Evolutionary conservation across 2,888 invertebrate species (phyloP).

Genomic region (Diploptera punctata): DNA sequence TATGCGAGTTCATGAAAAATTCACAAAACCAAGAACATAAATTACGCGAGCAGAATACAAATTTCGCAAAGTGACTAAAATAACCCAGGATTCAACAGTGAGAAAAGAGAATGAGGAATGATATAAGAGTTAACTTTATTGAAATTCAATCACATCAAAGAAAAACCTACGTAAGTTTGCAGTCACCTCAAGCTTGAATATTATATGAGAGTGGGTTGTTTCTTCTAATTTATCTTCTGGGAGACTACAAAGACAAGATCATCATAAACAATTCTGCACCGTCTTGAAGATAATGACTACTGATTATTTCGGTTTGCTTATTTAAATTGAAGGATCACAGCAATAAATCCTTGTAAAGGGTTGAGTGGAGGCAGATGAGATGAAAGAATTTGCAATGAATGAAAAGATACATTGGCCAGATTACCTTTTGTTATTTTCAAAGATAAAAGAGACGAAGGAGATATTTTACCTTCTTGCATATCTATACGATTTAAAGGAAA

Average conservation of each 20-base stretch:
- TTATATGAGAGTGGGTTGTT: not conserved
- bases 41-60: not conserved
- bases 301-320: not conserved
- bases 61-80: not conserved
- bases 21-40: too few species aligned
- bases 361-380: not conserved
- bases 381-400: constrained; percentile 5
- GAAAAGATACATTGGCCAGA: not conserved
- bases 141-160: not conserved
- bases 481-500: not conserved
- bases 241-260: not conserved
- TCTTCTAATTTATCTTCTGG: not conserved
- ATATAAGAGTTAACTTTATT: not conserved
- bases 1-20: not conserved
- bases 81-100: not conserved
- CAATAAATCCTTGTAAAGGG: not conserved
- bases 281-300: not conserved
- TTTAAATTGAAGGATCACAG: not conserved
- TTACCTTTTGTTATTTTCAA: constrained; percentile 4
- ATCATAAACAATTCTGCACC: not conserved
- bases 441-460: not conserved
- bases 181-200: not conserved
- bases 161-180: not conserved
- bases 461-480: not conserved
- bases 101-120: not conserved